Evolutionary conservation across 1,140 invertebrate species (phyloP).

Genomic region (Hyposmocoma kahamanoa): DNA sequence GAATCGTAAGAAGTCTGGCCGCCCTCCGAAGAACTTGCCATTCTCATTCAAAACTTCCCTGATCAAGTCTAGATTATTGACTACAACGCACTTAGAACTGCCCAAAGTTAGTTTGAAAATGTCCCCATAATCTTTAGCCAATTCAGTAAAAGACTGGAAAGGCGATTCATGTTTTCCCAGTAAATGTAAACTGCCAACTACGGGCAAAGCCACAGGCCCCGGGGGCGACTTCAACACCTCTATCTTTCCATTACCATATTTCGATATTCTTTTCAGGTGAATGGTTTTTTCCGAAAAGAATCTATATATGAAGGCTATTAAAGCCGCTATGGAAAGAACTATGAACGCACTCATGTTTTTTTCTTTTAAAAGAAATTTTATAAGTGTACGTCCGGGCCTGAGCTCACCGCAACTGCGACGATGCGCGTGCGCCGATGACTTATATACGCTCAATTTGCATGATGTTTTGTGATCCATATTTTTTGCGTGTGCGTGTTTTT

Average conservation of each 20-base stretch:
- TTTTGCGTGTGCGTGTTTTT: too few species aligned
- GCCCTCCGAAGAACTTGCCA: constrained; percentile 85
- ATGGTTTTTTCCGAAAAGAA: constrained; percentile 31
- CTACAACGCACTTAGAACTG: constrained; percentile 80
- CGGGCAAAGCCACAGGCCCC: constrained; percentile 79
- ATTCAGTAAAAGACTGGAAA: constrained; percentile 81
- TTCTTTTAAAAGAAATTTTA: constrained; percentile 49
- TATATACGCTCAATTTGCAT: too few species aligned
- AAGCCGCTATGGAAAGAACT: constrained; percentile 32
- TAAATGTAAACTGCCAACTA: constrained; percentile 82
- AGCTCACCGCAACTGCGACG: constrained; percentile 45
- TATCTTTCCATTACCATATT: constrained; percentile 27
- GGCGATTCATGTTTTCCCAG: constrained; percentile 79
- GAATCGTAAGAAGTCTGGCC: constrained; percentile 84
- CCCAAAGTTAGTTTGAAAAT: constrained; percentile 85
- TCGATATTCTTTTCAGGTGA: constrained; percentile 27
- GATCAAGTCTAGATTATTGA: constrained; percentile 83
- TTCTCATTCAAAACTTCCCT: constrained; percentile 87
- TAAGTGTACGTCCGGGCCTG: constrained; percentile 40
- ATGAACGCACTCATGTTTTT: constrained; percentile 60
- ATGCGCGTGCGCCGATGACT: background rate
- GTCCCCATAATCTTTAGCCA: constrained; percentile 83
- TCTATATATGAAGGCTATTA: constrained; percentile 50
- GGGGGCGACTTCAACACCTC: constrained; percentile 55
- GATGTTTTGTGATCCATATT: too few species aligned